These are phyloP conservation scores for Prosopocoilus inquinatus DNA, from an alignment of 2,888 invertebrate genomes.

Conservation along the genomic window DNA sequence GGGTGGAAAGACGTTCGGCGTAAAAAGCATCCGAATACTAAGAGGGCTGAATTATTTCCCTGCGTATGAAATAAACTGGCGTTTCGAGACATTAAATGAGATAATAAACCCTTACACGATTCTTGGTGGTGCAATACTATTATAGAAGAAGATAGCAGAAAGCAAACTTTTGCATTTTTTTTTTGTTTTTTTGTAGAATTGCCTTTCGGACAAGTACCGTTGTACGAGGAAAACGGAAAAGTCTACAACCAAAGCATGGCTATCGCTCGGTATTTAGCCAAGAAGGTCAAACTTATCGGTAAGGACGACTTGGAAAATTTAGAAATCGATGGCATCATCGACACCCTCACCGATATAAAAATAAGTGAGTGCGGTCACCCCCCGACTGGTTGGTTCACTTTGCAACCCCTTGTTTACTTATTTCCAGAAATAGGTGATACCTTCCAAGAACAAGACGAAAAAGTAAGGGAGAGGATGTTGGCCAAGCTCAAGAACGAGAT, in stretches of 20 bases:
- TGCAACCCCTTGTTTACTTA: too few relatives aligned
- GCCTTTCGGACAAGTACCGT: conserved; percentile 62
- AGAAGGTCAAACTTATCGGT: conserved; percentile 57
- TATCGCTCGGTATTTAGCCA: conserved; percentile 61
- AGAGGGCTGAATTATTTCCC: too few relatives aligned
- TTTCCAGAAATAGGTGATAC: conserved; percentile 53
- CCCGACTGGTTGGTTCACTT: too few relatives aligned
- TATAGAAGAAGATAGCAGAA: too few relatives aligned
- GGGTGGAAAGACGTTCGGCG: too few relatives aligned
- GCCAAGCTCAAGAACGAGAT: conserved; percentile 51
- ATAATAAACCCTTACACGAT: too few relatives aligned
- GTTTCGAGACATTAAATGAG: too few relatives aligned
- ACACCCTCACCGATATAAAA: conserved; percentile 59
- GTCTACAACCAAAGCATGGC: conserved; percentile 57
- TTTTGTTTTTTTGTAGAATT: conserved; percentile 45
- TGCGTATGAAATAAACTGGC: too few relatives aligned
- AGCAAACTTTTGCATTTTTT: too few relatives aligned
- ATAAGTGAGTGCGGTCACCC: conserved; percentile 43
- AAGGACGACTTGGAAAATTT: conserved; percentile 56
- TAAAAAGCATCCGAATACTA: too few relatives aligned
- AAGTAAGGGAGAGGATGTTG: conserved; percentile 52
- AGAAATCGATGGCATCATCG: conserved; percentile 60
- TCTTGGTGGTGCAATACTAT: too few relatives aligned
- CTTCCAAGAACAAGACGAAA: conserved; percentile 56
- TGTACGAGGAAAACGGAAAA: conserved; percentile 62